phyloP scores from a whole-genome alignment of 35 echinoderm and acorn worm species.

The Anneissia japonica region DNA sequence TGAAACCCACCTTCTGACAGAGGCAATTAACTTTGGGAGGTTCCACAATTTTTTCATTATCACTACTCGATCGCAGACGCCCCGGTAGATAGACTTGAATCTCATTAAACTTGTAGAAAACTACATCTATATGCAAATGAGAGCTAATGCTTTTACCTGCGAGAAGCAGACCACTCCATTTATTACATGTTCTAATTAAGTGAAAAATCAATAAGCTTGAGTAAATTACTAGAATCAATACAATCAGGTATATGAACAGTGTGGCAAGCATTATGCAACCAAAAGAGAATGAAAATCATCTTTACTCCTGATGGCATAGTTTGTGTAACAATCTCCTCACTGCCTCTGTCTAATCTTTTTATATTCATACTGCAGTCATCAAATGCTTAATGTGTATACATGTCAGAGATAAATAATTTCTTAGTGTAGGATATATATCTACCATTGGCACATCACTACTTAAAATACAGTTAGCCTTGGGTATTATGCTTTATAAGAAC shows the following conservation, averaged over 20 bases:
- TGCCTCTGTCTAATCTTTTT: no score
- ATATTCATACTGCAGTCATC: no score
- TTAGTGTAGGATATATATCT: no score
- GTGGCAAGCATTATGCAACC: neutral
- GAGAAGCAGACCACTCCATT: neutral
- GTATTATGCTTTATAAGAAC: no score
- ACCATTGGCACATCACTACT: no score
- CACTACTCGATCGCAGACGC: neutral
- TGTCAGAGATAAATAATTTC: no score
- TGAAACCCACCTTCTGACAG: neutral
- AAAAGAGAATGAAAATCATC: neutral
- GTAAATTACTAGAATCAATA: neutral
- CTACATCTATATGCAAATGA: slow-evolving; percentile 1
- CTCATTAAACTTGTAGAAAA: slow-evolving; percentile 2
- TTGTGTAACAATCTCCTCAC: neutral
- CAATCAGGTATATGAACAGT: neutral
- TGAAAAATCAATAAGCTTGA: neutral
- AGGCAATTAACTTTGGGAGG: neutral
- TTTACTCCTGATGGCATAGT: neutral
- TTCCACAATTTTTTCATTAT: neutral
- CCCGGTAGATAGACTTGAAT: neutral
- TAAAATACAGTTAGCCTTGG: no score
- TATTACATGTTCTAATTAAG: neutral
- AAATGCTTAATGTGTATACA: no score
- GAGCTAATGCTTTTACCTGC: neutral